phyloP scores from a whole-genome alignment of 92 coral and sea anemone species.

The Parazoanthus darwini region DNA sequence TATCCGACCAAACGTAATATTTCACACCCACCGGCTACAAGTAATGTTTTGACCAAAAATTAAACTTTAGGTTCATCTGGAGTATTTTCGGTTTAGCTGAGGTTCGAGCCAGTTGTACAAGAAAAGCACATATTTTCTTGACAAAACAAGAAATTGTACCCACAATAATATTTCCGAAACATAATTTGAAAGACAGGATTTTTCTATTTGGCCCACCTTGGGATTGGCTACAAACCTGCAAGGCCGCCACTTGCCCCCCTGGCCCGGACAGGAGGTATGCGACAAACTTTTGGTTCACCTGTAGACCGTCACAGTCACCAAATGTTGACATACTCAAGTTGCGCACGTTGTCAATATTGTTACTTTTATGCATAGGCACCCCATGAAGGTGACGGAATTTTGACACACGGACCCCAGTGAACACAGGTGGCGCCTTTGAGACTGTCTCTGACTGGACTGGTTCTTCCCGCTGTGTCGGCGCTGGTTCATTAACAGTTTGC shows the following conservation, averaged over 20 bases:
- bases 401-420: conserved; percentile 73
- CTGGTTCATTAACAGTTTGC: not conserved
- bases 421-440: conserved; percentile 57
- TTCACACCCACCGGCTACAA: no score
- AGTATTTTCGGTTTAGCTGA: no score
- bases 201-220: no score
- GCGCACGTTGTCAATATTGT: conserved; percentile 90
- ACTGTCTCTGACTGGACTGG: conserved; percentile 42
- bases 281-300: conserved; percentile 79
- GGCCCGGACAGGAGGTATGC: conserved; percentile 87
- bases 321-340: conserved; percentile 85
- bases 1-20: no score
- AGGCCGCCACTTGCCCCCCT: conserved; percentile 93
- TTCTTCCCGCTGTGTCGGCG: not conserved
- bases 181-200: no score
- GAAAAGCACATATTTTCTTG: no score
- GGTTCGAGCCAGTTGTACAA: no score
- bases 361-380: conserved; percentile 82
- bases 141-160: not conserved
- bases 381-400: conserved; percentile 92
- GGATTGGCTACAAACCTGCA: conserved; percentile 60
- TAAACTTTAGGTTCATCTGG: no score
- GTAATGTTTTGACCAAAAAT: no score
- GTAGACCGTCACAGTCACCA: conserved; percentile 93
- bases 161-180: no score